phyloP scores from a whole-genome alignment of 2,888 invertebrate species.

The Netelia fuscicornis region DNA sequence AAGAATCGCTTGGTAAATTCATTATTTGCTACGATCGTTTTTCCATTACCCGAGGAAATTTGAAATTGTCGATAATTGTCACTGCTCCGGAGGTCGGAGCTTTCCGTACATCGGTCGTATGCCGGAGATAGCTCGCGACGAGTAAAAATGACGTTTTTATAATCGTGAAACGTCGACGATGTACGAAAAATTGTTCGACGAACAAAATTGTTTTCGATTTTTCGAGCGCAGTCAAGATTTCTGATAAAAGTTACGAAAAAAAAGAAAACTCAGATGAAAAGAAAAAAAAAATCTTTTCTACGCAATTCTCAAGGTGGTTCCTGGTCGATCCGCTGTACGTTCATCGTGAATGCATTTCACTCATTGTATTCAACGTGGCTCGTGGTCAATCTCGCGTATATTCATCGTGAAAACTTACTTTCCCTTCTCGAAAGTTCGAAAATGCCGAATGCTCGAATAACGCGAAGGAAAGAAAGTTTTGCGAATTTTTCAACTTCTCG shows the following conservation, averaged over 20 bases:
- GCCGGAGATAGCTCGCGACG: neutral
- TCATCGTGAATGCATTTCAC: too few relatives aligned
- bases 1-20: neutral
- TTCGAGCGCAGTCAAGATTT: too few relatives aligned
- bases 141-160: neutral
- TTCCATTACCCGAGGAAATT: slow-evolving; percentile 43
- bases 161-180: too few relatives aligned
- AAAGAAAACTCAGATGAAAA: too few relatives aligned
- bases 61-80: slow-evolving; percentile 48
- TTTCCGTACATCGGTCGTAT: neutral
- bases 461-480: neutral
- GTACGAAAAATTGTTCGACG: too few relatives aligned
- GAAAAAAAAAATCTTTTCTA: too few relatives aligned
- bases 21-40: slow-evolving; percentile 42
- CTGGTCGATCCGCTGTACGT: too few relatives aligned
- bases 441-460: neutral
- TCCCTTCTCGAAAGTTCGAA: neutral
- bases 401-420: slow-evolving; percentile 1
- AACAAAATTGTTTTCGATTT: too few relatives aligned
- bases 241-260: too few relatives aligned
- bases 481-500: neutral
- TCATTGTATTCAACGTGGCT: too few relatives aligned
- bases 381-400: neutral
- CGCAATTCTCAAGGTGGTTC: too few relatives aligned
- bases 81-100: neutral